Conservation (phyloP, 2,888 invertebrate genomes). For the Zygogramma bicolorata region DNA sequence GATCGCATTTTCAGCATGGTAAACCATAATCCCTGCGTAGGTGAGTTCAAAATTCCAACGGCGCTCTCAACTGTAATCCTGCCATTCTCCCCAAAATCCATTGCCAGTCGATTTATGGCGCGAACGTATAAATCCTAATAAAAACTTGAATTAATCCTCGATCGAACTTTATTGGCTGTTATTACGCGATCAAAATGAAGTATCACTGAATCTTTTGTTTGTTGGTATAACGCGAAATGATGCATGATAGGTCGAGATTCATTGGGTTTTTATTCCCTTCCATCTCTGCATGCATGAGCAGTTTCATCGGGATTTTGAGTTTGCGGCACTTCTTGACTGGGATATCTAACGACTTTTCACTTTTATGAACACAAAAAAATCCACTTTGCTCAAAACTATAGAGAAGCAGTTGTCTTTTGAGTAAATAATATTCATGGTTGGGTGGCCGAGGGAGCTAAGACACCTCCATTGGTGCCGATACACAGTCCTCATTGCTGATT, state of each 20-base stretch:
- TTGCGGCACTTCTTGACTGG: slow-evolving; percentile 31
- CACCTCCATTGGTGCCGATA: too few relatives aligned
- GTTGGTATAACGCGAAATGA: slow-evolving; percentile 28
- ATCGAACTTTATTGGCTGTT: slow-evolving; percentile 28
- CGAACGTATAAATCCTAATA: slow-evolving; percentile 19
- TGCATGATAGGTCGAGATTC: slow-evolving; percentile 37
- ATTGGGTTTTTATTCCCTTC: slow-evolving; percentile 31
- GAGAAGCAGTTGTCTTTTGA: not conserved
- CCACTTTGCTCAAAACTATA: not conserved
- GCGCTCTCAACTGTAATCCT: slow-evolving; percentile 1
- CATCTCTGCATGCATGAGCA: slow-evolving; percentile 36
- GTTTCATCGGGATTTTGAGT: slow-evolving; percentile 34
- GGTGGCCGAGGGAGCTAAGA: too few relatives aligned
- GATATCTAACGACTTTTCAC: slow-evolving; percentile 27
- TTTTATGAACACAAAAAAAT: not conserved
- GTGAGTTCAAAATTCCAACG: slow-evolving; percentile 72
- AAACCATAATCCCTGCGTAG: slow-evolving; percentile 94
- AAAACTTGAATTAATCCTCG: slow-evolving; percentile 26
- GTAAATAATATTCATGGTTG: too few relatives aligned
- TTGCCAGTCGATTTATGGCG: slow-evolving; percentile 25
- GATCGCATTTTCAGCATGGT: slow-evolving; percentile 90
- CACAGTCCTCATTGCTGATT: too few relatives aligned
- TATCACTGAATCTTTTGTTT: slow-evolving; percentile 38
- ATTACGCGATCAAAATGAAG: slow-evolving; percentile 36
- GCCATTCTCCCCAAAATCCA: slow-evolving; percentile 9